These are phyloP conservation scores for Rhinopomastus cyanomelas DNA, from an alignment of 2,113 vertebrate genomes.

Conservation along the genomic window DNA sequence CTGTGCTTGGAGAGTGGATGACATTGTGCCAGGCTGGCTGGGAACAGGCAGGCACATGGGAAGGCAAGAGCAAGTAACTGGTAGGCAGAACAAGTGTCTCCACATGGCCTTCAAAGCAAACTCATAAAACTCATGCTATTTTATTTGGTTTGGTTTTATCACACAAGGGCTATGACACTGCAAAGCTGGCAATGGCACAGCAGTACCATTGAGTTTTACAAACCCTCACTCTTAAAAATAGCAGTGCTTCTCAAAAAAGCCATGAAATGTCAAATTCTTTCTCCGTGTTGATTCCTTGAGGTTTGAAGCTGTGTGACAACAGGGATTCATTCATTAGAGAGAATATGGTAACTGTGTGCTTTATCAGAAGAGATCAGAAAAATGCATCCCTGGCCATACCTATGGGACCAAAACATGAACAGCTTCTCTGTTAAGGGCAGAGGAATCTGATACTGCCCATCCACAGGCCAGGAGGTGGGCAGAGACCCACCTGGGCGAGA, in stretches of 20 bases:
- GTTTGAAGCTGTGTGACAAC: neutral
- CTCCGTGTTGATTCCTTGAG: neutral
- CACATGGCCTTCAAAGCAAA: neutral
- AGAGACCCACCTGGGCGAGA: neutral
- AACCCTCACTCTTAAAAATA: neutral
- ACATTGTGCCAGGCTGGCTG: neutral
- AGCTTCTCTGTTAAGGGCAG: neutral
- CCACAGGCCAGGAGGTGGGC: neutral
- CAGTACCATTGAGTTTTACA: fast-evolving
- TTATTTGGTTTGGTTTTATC: neutral
- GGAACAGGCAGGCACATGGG: neutral
- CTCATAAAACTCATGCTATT: neutral
- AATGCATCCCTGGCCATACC: neutral
- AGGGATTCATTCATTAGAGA: neutral
- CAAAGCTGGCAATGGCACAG: neutral
- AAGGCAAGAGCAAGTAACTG: neutral
- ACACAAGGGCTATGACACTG: neutral
- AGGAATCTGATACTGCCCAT: neutral
- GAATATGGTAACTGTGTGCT: neutral
- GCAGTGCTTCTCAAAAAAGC: neutral
- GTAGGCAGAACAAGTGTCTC: neutral
- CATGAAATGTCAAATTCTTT: neutral
- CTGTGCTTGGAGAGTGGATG: neutral
- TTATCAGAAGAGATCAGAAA: neutral
- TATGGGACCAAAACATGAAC: neutral